Evolutionary conservation across 2,113 vertebrate genomes (phyloP), one percentile per base, ranked within the genome.

Genomic region (Phainopepla nitens): DNA sequence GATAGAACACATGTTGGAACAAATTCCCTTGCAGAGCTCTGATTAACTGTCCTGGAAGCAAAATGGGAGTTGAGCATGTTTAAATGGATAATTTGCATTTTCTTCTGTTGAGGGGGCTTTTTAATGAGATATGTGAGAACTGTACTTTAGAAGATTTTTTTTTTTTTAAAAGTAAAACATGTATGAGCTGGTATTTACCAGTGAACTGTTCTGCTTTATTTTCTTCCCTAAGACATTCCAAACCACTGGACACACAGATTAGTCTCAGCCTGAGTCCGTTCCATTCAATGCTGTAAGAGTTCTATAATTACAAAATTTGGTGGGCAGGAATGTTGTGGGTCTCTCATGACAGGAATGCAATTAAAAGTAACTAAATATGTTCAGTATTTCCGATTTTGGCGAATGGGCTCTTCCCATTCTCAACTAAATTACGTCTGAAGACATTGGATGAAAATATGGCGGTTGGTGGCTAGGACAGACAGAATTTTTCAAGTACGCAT

Each of bases 341-440:
- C 45, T 90, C 6, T 22, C 61, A 33, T 57, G 82, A 90, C 71
- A 90, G 42, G 20, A 72, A 90, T 82, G 49, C 62, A 57, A 39
- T 76, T 90, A 33, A 69, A 92, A 95, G 36, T 77, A 54, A 50
- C 66, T 82, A 88, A 90, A 94, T 93, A 90, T 77, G 65, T 86
- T 88, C 58, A 72, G 4, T 33, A 54, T 94, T 95, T 93, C 65
- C 6, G 36, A 85, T 87, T 93, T 90, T 94, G 92, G 85, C 60
- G 92, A 53, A 57, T 60, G 13, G 7, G 15, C 41, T 71, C 45
- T 88, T 79, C 70, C 44, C 31, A 62, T 90, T 92, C 90, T 53
- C 6, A 44, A 49, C 41, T 90, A 80, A 95, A 85, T 90, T 90
- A 69, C 0, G 0, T 92, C 66, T 86, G 82, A 94, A 90, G 88